Evolutionary conservation across 64 coral and sea anemone genomes (phyloP).

Genomic region (Anthopleura sola): DNA sequence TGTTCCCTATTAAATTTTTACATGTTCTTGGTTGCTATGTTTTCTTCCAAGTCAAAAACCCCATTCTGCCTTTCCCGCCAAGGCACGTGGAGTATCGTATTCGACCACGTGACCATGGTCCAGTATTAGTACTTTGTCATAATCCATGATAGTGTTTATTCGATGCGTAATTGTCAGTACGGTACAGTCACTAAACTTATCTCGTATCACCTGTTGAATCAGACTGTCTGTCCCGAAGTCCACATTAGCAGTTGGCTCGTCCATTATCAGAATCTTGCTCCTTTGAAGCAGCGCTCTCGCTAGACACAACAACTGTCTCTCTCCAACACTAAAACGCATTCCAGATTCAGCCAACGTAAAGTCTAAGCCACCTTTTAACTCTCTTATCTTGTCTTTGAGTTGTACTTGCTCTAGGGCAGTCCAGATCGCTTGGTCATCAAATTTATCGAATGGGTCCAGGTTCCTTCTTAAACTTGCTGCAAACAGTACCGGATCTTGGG

Average conservation of each 20-base stretch:
- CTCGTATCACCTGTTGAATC: slow-evolving; percentile 3
- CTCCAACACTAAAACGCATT: slow-evolving; percentile 32
- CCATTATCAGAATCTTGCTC: slow-evolving; percentile 37
- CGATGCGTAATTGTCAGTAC: too few relatives aligned
- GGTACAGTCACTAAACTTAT: background rate
- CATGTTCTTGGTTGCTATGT: too few relatives aligned
- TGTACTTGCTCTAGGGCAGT: slow-evolving; percentile 43
- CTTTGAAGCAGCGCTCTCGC: slow-evolving; percentile 20
- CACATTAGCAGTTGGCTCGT: slow-evolving; percentile 30
- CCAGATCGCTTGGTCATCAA: slow-evolving; percentile 9
- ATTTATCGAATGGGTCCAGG: background rate
- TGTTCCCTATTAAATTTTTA: too few relatives aligned
- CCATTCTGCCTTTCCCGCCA: background rate
- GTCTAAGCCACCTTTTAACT: slow-evolving; percentile 14
- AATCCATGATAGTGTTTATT: slow-evolving; percentile 13
- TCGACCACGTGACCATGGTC: background rate
- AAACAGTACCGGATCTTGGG: background rate
- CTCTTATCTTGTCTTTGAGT: slow-evolving; percentile 14
- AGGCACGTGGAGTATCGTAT: background rate
- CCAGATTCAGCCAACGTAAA: slow-evolving; percentile 33
- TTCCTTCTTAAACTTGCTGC: background rate
- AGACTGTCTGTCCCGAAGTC: background rate
- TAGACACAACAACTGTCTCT: slow-evolving; percentile 39
- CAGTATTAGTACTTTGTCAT: background rate
- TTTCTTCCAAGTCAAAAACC: too few relatives aligned